A percentile compares a stretch with the other conserved stretches of the same genome.
Evolutionary conservation across 2,888 invertebrate genomes (phyloP).

Genomic region (Lepidochrysops patricia): DNA sequence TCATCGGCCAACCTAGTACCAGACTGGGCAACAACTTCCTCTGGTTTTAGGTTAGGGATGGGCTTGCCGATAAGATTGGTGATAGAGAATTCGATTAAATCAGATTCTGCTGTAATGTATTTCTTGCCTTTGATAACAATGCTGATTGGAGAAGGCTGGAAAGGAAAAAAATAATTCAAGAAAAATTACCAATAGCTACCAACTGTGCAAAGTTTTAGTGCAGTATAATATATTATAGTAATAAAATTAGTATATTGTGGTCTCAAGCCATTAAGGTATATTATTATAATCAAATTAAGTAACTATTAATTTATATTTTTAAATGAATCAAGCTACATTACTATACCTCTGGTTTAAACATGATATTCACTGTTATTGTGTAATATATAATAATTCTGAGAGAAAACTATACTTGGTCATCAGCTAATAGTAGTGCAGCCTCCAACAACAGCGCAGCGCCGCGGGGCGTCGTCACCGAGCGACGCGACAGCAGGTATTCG

Average conservation of each 20-base stretch:
- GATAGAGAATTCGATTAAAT: slow-evolving; percentile 81
- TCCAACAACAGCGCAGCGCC: slow-evolving; percentile 88
- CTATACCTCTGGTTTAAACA: too few species aligned
- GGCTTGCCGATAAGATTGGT: slow-evolving; percentile 85
- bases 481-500: slow-evolving; percentile 90
- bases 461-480: slow-evolving; percentile 89
- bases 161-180: slow-evolving; percentile 12
- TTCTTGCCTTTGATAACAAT: slow-evolving; percentile 86
- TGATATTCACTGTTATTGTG: too few species aligned
- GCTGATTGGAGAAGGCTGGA: slow-evolving; percentile 86
- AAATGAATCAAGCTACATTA: too few species aligned
- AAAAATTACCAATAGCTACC: too few species aligned
- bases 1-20: slow-evolving; percentile 83
- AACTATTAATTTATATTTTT: too few species aligned
- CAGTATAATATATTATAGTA: too few species aligned
- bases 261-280: too few species aligned
- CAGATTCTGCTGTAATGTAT: slow-evolving; percentile 82
- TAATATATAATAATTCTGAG: too few species aligned
- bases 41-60: slow-evolving; percentile 75
- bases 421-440: slow-evolving; percentile 80
- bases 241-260: too few species aligned
- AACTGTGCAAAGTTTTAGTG: too few species aligned
- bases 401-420: slow-evolving; percentile 81
- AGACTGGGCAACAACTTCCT: slow-evolving; percentile 83
- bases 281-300: too few species aligned